Conservation (phyloP, 2,113 vertebrate species). For the Hemicordylus capensis region DNA sequence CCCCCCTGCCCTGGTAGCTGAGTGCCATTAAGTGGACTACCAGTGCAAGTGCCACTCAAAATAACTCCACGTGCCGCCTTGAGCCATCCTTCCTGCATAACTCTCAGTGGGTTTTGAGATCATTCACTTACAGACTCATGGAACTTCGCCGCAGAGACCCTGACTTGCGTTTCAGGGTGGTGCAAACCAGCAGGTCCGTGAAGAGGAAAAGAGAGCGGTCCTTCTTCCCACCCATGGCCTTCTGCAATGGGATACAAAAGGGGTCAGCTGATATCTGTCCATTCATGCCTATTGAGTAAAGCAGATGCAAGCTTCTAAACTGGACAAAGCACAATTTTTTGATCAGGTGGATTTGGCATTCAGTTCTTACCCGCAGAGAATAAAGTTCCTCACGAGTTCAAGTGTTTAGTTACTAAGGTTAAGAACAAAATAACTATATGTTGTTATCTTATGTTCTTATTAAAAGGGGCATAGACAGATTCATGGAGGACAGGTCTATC, state of each 20-base stretch:
- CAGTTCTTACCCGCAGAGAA: not conserved
- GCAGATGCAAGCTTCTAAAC: no score
- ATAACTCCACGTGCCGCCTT: no score
- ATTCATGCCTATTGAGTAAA: no score
- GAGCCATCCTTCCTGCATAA: no score
- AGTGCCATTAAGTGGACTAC: no score
- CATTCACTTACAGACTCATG: slow-evolving; percentile 93
- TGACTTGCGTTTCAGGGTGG: slow-evolving; percentile 95
- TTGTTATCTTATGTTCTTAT: no score
- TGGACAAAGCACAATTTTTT: not conserved
- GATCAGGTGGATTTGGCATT: not conserved
- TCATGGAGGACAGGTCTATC: no score
- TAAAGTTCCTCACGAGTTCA: not conserved
- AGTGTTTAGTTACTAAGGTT: not conserved
- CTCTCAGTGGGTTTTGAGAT: no score
- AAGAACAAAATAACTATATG: no score
- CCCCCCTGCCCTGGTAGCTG: no score
- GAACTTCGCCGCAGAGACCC: slow-evolving; percentile 97
- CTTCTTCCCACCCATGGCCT: slow-evolving; percentile 93
- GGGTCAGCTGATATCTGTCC: not conserved
- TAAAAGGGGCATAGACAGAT: no score
- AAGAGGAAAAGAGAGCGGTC: slow-evolving; percentile 98
- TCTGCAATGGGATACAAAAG: slow-evolving; percentile 74
- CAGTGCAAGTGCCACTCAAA: no score
- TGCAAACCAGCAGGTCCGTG: slow-evolving; percentile 95